phyloP scores from a whole-genome alignment of 2,113 vertebrate species.

The Chauna torquata region DNA sequence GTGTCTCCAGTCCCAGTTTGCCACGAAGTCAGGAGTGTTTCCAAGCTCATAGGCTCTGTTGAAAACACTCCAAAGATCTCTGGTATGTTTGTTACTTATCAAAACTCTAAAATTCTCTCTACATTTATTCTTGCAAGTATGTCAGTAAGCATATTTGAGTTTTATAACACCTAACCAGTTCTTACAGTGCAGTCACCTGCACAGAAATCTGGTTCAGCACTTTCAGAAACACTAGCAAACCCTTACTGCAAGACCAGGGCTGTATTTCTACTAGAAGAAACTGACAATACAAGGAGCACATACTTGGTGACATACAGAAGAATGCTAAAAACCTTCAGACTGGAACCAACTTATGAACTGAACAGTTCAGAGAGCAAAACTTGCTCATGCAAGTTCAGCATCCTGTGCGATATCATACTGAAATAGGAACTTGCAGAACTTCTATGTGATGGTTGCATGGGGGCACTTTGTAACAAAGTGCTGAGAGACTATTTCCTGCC shows the following conservation, averaged over 20 bases:
- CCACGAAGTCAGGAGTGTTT: not conserved
- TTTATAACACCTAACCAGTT: not conserved
- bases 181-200: not conserved
- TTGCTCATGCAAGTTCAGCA: not conserved
- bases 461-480: not conserved
- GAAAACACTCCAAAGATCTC: not conserved
- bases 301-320: not conserved
- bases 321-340: not conserved
- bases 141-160: not conserved
- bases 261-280: not conserved
- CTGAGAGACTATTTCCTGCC: not conserved
- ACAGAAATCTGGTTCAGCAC: not conserved
- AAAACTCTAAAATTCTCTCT: not conserved
- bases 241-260: not conserved
- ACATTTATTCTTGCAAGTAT: not conserved
- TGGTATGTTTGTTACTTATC: not conserved
- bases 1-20: not conserved
- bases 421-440: not conserved
- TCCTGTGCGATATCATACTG: not conserved
- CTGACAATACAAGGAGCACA: accelerated
- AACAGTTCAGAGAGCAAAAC: not conserved
- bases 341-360: not conserved
- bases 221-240: not conserved
- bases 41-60: not conserved
- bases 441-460: not conserved